A percentile compares a stretch with the other conserved stretches of the same genome.
Conservation (phyloP, 2,888 invertebrate genomes). For the Diogma glabrata region DNA sequence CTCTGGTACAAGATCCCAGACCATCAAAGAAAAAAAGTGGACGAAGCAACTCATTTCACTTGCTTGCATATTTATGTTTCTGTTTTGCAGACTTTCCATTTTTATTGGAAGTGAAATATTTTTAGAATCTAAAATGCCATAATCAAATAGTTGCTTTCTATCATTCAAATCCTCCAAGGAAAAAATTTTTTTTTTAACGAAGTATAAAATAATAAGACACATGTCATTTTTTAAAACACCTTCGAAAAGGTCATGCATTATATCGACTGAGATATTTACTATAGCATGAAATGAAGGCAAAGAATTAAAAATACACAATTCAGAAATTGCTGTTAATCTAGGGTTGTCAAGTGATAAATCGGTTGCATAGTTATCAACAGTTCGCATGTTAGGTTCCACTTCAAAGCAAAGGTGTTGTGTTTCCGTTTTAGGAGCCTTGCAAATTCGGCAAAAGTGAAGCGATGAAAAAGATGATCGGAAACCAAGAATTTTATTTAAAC, state of each 20-base stretch:
- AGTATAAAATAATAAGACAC: background rate
- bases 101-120: background rate
- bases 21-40: background rate
- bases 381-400: background rate
- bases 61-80: constrained; percentile 1
- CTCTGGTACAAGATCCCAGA: background rate
- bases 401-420: background rate
- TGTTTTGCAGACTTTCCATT: background rate
- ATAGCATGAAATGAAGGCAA: background rate
- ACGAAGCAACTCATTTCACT: background rate
- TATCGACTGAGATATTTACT: background rate
- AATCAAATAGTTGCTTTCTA: background rate
- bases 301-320: background rate
- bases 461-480: background rate
- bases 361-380: background rate
- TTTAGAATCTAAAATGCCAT: background rate
- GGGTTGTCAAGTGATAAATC: background rate
- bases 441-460: background rate
- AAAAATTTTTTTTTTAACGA: background rate
- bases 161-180: background rate
- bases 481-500: background rate
- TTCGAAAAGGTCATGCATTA: background rate
- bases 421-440: background rate
- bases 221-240: background rate
- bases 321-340: background rate